Base-by-base conservation (phyloP, 2,888 invertebrate species). In the Scrobipalpa atriplicella region DNA sequence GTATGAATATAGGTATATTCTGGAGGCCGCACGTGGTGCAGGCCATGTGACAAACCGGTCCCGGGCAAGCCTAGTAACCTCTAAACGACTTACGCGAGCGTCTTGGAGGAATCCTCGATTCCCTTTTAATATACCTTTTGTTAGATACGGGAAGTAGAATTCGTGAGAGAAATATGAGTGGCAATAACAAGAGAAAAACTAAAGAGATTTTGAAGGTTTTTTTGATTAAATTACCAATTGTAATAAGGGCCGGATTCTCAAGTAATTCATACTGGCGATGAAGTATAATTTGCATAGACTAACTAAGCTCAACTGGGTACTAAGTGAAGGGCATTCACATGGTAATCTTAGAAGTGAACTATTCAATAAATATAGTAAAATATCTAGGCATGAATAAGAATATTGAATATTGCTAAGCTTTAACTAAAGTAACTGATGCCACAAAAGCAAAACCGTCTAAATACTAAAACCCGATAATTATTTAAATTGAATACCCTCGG, bases 1-100 rank as follows among this genome's bases (percentile, higher is more conserved):
- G 70, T 65, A 66, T 63, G 19, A 13, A 68, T 77, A 76, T 72
- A 76, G 21, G 70, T 76, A 71, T 73, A 81, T 84, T 83, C 83
- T 85, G 84, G 85, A 88, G 88, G 90, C 85, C 88, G 89, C 92
- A 92, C 92, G 92, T 92, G 92, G 90, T 80, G 72, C 72, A 71
- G 73, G 71, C 89, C 92, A 92, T 92, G 91, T 92, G 92, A 89
- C 82, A 87, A 92, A 92, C 92, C 92, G 92, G 92, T 92, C 84
- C 74, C 72, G 76, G 75, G 73, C 83, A 79, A 85, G 89, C 92
- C 92, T 87, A 92, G 86, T 92, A 92, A 92, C 92, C 92, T 92
- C 92, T 83, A 92, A 91, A 90, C 86, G 89, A 87, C 89, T 86
- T 81, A 78, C 79, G 82, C 83, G 81, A 81, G 82, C 82, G 75